Evolutionary conservation across 2,888 invertebrate species (phyloP).

Genomic region (Amphipoea oculea): DNA sequence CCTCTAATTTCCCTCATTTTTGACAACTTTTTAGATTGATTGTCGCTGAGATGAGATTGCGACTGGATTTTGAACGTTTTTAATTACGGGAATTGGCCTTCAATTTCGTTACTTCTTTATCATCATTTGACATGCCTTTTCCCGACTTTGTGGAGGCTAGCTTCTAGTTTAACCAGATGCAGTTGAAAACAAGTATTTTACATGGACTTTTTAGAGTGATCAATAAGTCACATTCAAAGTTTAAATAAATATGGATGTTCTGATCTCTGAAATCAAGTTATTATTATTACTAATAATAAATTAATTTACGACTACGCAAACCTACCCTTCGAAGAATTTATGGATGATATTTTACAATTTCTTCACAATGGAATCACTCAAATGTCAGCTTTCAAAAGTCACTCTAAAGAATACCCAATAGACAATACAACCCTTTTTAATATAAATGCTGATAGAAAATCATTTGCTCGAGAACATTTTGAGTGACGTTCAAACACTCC

Average conservation of each 20-base stretch:
- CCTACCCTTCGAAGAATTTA: background rate
- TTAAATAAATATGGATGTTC: too few species aligned
- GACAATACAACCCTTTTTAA: slow-evolving; percentile 33
- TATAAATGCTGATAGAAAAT: slow-evolving; percentile 39
- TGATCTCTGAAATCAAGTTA: too few species aligned
- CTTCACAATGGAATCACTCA: background rate
- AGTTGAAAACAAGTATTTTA: background rate
- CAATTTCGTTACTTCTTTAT: background rate
- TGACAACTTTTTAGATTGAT: background rate
- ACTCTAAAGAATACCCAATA: background rate
- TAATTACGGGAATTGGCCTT: background rate
- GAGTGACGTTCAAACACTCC: slow-evolving; percentile 40
- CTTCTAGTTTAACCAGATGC: too few species aligned
- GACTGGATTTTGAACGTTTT: background rate
- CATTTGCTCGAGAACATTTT: slow-evolving; percentile 31
- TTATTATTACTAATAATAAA: too few species aligned
- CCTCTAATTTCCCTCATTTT: background rate
- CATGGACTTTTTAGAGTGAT: background rate
- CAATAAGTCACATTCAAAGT: too few species aligned
- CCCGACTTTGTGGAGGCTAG: too few species aligned
- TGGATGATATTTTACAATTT: background rate
- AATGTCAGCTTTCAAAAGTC: background rate
- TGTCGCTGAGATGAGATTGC: background rate
- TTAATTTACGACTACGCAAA: background rate
- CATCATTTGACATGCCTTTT: too few species aligned